These are phyloP conservation scores for Rhynchomys soricoides DNA, from an alignment of 2,113 vertebrate species.

Conservation along the genomic window DNA sequence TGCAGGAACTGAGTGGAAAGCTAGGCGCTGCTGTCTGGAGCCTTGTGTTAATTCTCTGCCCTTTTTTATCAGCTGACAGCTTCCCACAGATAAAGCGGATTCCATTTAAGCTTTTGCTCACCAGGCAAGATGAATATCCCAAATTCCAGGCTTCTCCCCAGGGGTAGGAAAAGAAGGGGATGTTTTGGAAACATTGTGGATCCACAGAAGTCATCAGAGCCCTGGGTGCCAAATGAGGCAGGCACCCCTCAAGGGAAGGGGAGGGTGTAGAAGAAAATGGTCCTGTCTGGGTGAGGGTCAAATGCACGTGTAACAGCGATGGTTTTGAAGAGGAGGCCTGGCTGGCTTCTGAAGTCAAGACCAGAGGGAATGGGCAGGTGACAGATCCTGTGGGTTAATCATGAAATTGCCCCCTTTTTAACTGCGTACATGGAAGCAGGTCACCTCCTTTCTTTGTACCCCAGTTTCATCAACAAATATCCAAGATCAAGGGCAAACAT, in stretches of 20 bases:
- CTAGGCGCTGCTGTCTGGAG: constrained; percentile 78
- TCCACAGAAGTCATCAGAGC: rapidly evolving
- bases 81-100: constrained; percentile 85
- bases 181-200: neutral
- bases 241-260: neutral
- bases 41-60: constrained; percentile 66
- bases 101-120: constrained; percentile 84
- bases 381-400: neutral
- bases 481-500: neutral
- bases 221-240: rapidly evolving
- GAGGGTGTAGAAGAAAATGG: rapidly evolving
- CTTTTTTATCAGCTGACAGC: constrained; percentile 82
- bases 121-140: constrained; percentile 75
- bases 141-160: constrained; percentile 36
- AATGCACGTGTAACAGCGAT: rapidly evolving
- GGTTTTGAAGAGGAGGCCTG: neutral
- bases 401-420: rapidly evolving
- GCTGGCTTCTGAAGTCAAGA: neutral
- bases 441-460: neutral
- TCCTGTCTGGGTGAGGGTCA: neutral
- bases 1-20: constrained; percentile 68
- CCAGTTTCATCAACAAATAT: neutral
- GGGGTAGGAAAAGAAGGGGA: constrained; percentile 24
- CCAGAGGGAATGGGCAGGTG: rapidly evolving
- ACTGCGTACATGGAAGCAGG: rapidly evolving